Percentiles rank a stretch among this genome's conserved stretches.
Conservation (phyloP, 2,113 vertebrate species). For the Ahaetulla prasina region DNA sequence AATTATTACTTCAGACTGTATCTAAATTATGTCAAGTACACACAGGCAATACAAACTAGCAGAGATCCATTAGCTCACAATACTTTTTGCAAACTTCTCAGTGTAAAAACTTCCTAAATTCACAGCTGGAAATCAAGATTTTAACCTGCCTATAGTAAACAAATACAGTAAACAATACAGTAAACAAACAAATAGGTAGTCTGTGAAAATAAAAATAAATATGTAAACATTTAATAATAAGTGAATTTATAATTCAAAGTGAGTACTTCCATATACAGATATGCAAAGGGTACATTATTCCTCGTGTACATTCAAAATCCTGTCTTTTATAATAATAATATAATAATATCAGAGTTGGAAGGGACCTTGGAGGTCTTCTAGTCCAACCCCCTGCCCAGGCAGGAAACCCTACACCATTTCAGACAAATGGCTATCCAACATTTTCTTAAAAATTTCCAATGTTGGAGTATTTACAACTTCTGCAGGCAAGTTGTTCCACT, state of each 20-base stretch:
- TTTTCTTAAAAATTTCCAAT: too few species aligned
- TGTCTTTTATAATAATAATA: too few species aligned
- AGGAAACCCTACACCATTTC: too few species aligned
- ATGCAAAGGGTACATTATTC: conserved; percentile 4
- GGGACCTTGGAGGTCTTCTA: too few species aligned
- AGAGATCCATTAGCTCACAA: background rate
- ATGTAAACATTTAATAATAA: background rate
- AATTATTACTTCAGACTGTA: background rate
- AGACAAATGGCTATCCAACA: too few species aligned
- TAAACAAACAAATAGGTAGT: background rate
- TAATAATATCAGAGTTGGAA: too few species aligned
- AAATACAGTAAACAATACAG: too few species aligned
- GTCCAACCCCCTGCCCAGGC: too few species aligned
- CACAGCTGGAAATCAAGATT: background rate
- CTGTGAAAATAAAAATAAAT: background rate
- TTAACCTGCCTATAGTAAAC: background rate
- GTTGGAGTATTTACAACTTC: too few species aligned
- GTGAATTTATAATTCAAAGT: background rate
- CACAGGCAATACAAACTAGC: background rate
- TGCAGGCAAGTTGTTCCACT: too few species aligned
- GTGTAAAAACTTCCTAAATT: background rate
- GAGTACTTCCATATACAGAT: background rate
- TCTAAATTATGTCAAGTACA: background rate
- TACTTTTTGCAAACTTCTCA: background rate
- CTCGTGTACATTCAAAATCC: background rate